Conservation (phyloP, 1,140 invertebrate species). For the Chymomyza costata region DNA sequence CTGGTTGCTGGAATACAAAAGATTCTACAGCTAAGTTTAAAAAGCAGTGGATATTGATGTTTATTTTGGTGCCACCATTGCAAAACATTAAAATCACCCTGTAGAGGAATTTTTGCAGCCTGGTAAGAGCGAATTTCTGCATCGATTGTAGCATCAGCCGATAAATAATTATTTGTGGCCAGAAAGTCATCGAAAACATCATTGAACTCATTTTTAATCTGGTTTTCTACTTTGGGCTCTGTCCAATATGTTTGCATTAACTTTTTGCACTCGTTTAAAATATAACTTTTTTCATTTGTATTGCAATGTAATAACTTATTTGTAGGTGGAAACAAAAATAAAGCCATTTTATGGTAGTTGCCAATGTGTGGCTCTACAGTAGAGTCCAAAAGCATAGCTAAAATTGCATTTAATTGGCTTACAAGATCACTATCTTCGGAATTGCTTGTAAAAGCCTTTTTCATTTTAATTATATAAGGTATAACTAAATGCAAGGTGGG, state of each 20-base stretch:
- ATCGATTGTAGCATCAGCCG: not conserved
- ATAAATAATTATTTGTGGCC: no score
- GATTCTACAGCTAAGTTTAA: not conserved
- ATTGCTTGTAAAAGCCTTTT: not conserved
- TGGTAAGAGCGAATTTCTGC: not conserved
- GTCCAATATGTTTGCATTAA: not conserved
- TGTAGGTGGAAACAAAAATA: slow-evolving; percentile 3
- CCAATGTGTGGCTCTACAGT: not conserved
- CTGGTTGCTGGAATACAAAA: slow-evolving; percentile 1
- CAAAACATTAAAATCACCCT: not conserved
- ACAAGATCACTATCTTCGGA: not conserved
- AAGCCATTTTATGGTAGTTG: slow-evolving; percentile 2
- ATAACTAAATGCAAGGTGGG: not conserved
- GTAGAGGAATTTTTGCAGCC: not conserved
- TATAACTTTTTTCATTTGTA: not conserved
- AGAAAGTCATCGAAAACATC: no score
- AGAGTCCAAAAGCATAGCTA: not conserved
- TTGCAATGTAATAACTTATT: not conserved
- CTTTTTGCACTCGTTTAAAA: not conserved
- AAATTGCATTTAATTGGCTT: not conserved
- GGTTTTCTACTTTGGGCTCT: not conserved
- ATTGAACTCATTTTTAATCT: not conserved
- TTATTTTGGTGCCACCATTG: not conserved
- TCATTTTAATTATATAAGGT: not conserved
- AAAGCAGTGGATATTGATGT: not conserved